These are phyloP conservation scores for Gambusia holbrooki DNA, from an alignment of 2,113 vertebrate genomes.

Conservation along the genomic window DNA sequence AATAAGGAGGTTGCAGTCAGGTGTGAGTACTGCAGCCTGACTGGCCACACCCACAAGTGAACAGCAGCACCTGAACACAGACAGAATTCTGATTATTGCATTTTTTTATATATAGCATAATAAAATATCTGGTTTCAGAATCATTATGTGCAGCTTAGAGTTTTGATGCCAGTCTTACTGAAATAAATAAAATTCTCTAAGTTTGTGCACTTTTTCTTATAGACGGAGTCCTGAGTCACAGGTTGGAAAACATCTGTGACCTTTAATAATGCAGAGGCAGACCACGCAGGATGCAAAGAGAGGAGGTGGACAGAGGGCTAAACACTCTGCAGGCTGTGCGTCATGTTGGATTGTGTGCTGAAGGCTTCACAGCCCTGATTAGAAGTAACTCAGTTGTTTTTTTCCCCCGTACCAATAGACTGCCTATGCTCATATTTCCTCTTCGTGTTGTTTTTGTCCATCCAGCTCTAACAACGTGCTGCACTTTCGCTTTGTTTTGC, in stretches of 20 bases:
- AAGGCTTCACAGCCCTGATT: conserved; percentile 66
- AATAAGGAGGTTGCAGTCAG: not conserved
- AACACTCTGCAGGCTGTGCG: conserved; percentile 43
- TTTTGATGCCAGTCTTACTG: not conserved
- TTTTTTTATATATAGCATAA: too few relatives aligned
- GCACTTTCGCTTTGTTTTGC: not conserved
- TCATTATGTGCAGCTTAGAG: not conserved
- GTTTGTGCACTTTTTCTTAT: conserved; percentile 12
- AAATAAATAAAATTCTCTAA: not conserved
- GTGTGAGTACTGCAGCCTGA: not conserved
- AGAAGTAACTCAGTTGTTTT: conserved; percentile 57
- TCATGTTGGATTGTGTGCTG: conserved; percentile 58
- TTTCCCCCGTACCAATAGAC: conserved; percentile 46
- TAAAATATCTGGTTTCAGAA: not conserved
- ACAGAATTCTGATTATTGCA: too few relatives aligned
- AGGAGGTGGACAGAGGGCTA: conserved; percentile 32
- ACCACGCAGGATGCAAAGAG: conserved; percentile 27
- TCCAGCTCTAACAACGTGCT: not conserved
- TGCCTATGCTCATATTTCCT: conserved; percentile 32
- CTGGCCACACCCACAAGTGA: not conserved
- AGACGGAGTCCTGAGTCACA: conserved; percentile 6
- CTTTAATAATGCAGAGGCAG: conserved; percentile 50
- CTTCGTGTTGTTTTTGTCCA: conserved; percentile 12
- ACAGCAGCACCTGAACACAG: not conserved
- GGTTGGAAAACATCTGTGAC: conserved; percentile 48